Conservation (phyloP, 2,113 vertebrate genomes). For the Thalassarche chlororhynchos region DNA sequence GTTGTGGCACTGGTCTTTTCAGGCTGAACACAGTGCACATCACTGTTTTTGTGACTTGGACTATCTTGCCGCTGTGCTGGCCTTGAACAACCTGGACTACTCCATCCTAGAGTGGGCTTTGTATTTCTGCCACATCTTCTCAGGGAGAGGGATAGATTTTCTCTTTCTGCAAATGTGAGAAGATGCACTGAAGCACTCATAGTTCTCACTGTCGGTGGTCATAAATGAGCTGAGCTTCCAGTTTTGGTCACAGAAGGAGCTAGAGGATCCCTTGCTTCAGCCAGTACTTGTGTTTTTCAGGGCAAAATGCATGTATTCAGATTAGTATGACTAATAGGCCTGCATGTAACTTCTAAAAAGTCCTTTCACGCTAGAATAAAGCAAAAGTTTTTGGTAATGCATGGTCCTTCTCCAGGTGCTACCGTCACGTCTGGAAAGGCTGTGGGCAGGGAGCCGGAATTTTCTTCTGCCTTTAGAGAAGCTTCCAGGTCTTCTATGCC, state of each 20-base stretch:
- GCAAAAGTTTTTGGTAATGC: background rate
- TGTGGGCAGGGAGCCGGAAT: background rate
- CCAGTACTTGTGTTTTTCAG: background rate
- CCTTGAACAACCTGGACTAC: background rate
- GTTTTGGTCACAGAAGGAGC: background rate
- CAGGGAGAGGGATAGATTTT: too few species aligned
- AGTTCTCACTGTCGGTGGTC: background rate
- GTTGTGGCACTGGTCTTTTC: background rate
- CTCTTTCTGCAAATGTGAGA: fast-evolving
- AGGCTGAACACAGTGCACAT: fast-evolving
- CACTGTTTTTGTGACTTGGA: background rate
- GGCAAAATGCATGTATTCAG: background rate
- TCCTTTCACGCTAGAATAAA: background rate
- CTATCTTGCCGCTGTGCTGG: background rate
- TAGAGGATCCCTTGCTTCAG: background rate
- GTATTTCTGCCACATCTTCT: background rate
- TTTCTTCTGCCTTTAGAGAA: background rate
- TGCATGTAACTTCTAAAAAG: background rate
- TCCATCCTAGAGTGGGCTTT: background rate
- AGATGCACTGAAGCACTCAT: fast-evolving
- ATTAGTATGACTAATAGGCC: too few species aligned
- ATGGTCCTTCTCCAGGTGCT: background rate
- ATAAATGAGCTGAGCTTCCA: background rate
- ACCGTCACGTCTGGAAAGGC: background rate
- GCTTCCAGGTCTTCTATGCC: background rate